Base-by-base conservation (phyloP, 1,140 invertebrate species). In the Trigoniulus corallinus region DNA sequence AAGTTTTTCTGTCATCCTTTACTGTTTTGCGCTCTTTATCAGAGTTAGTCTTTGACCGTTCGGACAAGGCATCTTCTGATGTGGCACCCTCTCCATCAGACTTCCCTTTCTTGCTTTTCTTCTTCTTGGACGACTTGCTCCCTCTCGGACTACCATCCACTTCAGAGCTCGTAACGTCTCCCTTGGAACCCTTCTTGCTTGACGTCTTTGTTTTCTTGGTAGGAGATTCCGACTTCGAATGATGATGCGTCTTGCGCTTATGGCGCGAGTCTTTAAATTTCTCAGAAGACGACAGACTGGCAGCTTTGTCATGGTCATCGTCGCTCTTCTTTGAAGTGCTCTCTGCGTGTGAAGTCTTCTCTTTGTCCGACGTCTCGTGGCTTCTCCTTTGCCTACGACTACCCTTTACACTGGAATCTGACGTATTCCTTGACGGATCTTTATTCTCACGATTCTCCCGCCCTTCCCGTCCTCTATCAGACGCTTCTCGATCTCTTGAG, bases 191-290 rank as follows among this genome's bases (percentile, higher is more conserved):
- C 45, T 56, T 51, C 52, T 50, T 22, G 48, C 56, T 62, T 55
- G 47, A 37, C 48, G 48, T 55, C 54, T 56, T 54, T 41, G 53
- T 59, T 56, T 56, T 62, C 55, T 53, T n/a, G n/a, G n/a, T n/a
- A n/a, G n/a, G n/a, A n/a, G n/a, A n/a, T n/a, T n/a, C n/a, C n/a
- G n/a, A n/a, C n/a, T n/a, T n/a, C n/a, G 29, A 34, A 34, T 34
- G 29, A 34, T 34, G 29, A 15, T 15, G 7, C 15, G 7, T 34
- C 7, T 15, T 34, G 29, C 29, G 29, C 29, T 34, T 34, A 34
- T 34, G 29, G 7, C 15, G 7, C 29, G 7, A 7, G 7, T 34
- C 29, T 34, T 34, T 34, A 34, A 7, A 15, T 34, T 34, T 34
- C 7, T 34, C 29, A 7, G 29, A 34, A 34, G 29, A 34, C 29